Evolutionary conservation across 2,888 invertebrate genomes (phyloP), one percentile per base, ranked within the genome.

Genomic region (Acrobasis repandana): DNA sequence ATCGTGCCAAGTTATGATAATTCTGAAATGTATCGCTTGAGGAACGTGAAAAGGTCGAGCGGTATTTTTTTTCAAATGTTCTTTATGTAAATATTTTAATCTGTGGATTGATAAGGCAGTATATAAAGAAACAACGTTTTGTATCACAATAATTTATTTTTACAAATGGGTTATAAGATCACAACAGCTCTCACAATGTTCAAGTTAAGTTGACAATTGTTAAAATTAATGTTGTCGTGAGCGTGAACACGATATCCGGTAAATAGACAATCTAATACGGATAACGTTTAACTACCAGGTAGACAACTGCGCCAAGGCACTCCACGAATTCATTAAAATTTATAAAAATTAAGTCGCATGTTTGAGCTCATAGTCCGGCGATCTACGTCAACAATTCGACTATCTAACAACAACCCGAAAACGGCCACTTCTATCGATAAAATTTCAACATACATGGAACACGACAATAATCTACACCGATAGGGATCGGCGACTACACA

Each of bases 131-230:
- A 71, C 67, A 69, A 71, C 64, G 71, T 64, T 75, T 85, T 91
- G 82, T 93, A 92, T 92, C 92, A 92, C 92, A 92, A 92, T 92
- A 93, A 93, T 93, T 93, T 92, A 92, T 92, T 92, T 89, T 90
- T 90, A 92, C 92, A 92, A 92, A 88, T 86, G 86, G 88, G 85
- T 87, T 84, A 88, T 83, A 83, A 52, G 85, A 85, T 89, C 89
- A 90, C 88, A 88, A 88, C 86, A 88, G 85, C 82, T 88, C 84
- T 85, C 83, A 86, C 84, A 85, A 85, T 77, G 83, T 79, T 76
- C 80, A 75, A 80, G 82, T 83, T 84, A 71, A 85, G 80, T 85
- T 81, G 76, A 80, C 72, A 79, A 77, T 75, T 72, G 81, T 83
- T 85, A 86, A 81, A 80, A 80, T 77, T 75, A 79, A 76, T 64